Conservation (phyloP, 2,113 vertebrate genomes). For the Barbus barbus region DNA sequence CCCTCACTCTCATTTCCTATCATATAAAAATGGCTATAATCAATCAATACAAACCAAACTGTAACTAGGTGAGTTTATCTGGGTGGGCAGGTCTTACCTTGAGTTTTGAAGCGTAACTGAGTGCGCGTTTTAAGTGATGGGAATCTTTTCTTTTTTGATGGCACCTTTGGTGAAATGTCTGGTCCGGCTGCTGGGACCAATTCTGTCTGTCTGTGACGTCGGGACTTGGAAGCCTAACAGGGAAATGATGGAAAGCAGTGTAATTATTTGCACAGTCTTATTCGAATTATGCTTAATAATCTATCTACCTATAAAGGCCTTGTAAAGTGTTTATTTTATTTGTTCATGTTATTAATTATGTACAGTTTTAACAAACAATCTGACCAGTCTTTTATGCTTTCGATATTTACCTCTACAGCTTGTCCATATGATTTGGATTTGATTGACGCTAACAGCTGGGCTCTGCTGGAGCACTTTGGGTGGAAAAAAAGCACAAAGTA, state of each 20-base stretch:
- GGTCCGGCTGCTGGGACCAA: slow-evolving; percentile 68
- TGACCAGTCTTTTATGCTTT: not conserved
- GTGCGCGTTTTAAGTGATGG: slow-evolving; percentile 44
- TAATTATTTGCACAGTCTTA: not conserved
- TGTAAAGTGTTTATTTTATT: no score
- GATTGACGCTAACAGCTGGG: no score
- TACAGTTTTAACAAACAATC: not conserved
- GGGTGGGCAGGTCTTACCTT: slow-evolving; percentile 19
- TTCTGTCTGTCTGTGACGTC: slow-evolving; percentile 85
- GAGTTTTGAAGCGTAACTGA: not conserved
- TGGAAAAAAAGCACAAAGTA: not conserved
- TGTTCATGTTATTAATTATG: no score
- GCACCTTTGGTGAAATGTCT: not conserved
- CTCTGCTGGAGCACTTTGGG: slow-evolving; percentile 79
- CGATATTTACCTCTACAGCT: no score
- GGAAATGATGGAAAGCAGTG: not conserved
- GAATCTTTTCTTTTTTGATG: not conserved
- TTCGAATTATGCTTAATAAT: not conserved
- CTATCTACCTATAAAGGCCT: not conserved
- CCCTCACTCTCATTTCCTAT: slow-evolving; percentile 16
- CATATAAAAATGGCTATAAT: slow-evolving; percentile 19
- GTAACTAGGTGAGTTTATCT: not conserved
- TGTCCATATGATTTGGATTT: no score
- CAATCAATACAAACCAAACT: not conserved
- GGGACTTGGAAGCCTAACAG: slow-evolving; percentile 80